Conservation (phyloP, 2,797 vertebrate species). For the Hybognathus amarus region DNA sequence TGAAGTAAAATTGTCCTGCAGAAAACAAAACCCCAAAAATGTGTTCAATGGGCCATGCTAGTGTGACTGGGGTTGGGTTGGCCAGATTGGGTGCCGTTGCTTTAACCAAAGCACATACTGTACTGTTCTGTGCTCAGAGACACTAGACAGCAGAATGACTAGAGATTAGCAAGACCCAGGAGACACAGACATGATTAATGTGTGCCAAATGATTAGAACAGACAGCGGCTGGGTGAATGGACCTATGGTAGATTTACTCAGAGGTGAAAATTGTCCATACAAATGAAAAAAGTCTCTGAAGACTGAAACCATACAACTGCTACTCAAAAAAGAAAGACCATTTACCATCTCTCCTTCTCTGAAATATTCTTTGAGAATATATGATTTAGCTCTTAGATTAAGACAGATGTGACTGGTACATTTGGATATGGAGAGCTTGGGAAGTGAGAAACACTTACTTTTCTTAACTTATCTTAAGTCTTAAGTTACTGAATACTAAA, state of each 20-base stretch:
- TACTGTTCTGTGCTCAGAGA: conserved; percentile 27
- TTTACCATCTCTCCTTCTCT: conserved; percentile 12
- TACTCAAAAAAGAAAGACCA: not conserved
- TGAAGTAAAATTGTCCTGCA: conserved; percentile 32
- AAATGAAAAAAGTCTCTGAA: conserved; percentile 66
- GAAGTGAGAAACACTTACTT: too few relatives aligned
- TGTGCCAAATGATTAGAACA: conserved; percentile 69
- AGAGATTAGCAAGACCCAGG: conserved; percentile 58
- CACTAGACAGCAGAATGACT: conserved; percentile 21
- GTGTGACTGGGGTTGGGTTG: not conserved
- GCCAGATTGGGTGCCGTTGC: conserved; percentile 15
- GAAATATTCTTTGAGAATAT: not conserved
- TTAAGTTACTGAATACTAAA: not conserved
- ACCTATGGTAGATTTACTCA: conserved; percentile 75
- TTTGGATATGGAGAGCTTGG: not conserved
- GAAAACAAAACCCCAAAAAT: conserved; percentile 44
- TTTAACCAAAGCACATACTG: conserved; percentile 29
- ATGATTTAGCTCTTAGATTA: not conserved
- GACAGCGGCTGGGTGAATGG: conserved; percentile 74
- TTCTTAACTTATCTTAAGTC: not conserved
- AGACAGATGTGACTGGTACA: not conserved
- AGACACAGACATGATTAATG: conserved; percentile 75
- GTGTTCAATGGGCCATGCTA: conserved; percentile 41
- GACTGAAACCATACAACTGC: not conserved
- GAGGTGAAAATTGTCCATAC: conserved; percentile 68